Percentiles rank a stretch among this genome's conserved stretches.
Evolutionary conservation across 2,113 vertebrate species (phyloP).

Genomic region (Phaethon lepturus): DNA sequence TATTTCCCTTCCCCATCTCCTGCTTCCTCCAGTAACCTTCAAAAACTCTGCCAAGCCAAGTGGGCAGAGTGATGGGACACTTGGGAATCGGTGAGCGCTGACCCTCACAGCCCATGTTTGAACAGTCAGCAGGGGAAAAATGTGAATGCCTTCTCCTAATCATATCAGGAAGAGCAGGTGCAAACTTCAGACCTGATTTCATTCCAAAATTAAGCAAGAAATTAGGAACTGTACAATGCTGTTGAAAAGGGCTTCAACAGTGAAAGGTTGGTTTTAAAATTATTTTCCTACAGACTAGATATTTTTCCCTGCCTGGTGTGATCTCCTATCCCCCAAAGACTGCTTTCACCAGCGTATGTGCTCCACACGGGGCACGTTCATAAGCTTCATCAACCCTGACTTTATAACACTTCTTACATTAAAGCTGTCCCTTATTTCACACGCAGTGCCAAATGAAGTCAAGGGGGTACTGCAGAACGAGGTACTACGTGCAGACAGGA

Average conservation of each 20-base stretch:
- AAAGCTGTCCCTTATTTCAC: background rate
- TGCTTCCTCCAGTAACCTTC: background rate
- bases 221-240: background rate
- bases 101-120: rapidly evolving
- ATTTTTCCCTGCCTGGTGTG: conserved; percentile 6
- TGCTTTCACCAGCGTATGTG: background rate
- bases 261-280: background rate
- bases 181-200: background rate
- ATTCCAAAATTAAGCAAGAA: background rate
- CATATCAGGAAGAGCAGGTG: background rate
- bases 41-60: background rate
- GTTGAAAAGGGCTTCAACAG: background rate
- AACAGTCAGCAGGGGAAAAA: too few relatives aligned
- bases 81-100: rapidly evolving
- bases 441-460: background rate
- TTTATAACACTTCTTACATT: background rate
- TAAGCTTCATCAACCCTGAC: background rate
- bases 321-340: conserved; percentile 53
- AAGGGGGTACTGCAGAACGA: background rate
- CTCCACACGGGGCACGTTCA: conserved; percentile 6
- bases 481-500: background rate
- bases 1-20: background rate
- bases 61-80: background rate
- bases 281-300: background rate
- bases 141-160: background rate